Percentiles rank a stretch among this genome's conserved stretches.
Evolutionary conservation across 2,113 vertebrate species (phyloP).

Genomic region (Channa maculata): DNA sequence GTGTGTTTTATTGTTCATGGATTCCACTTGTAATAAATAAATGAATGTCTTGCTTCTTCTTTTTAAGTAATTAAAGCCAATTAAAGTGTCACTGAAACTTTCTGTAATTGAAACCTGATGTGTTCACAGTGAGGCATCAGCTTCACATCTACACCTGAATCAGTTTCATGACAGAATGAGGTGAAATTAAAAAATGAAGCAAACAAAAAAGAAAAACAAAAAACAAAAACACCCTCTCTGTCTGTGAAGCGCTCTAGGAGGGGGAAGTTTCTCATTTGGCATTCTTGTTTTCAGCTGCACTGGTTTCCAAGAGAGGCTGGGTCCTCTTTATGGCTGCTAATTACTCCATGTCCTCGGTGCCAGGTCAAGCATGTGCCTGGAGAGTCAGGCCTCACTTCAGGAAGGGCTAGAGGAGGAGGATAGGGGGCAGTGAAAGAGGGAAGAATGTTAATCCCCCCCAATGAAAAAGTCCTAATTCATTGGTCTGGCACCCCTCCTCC

Average conservation of each 20-base stretch:
- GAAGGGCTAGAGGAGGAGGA: slow-evolving; percentile 53
- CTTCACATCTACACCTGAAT: slow-evolving; percentile 37
- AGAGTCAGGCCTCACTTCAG: slow-evolving; percentile 75
- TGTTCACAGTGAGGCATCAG: slow-evolving; percentile 38
- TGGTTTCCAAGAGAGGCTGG: slow-evolving; percentile 57
- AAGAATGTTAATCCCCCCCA: slow-evolving; percentile 82
- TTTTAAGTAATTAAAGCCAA: slow-evolving; percentile 48
- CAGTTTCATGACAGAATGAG: slow-evolving; percentile 65
- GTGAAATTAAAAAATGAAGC: slow-evolving; percentile 19
- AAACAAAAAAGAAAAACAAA: slow-evolving; percentile 6
- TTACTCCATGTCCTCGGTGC: slow-evolving; percentile 79
- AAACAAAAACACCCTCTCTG: slow-evolving; percentile 18
- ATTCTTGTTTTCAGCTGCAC: slow-evolving; percentile 67
- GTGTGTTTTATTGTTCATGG: slow-evolving; percentile 1
- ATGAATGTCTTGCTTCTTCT: not conserved
- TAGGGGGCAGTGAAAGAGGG: slow-evolving; percentile 55
- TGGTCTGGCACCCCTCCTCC: slow-evolving; percentile 60
- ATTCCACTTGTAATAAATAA: slow-evolving; percentile 24
- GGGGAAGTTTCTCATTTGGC: slow-evolving; percentile 71
- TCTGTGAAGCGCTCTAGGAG: slow-evolving; percentile 69
- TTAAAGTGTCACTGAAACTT: too few species aligned
- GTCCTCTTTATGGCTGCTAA: slow-evolving; percentile 77
- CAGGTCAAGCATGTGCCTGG: slow-evolving; percentile 82
- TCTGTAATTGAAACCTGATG: slow-evolving; percentile 52
- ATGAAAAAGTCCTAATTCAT: slow-evolving; percentile 69